These are phyloP conservation scores for Lagenorhynchus albirostris DNA, from an alignment of 2,113 vertebrate genomes.

Conservation along the genomic window DNA sequence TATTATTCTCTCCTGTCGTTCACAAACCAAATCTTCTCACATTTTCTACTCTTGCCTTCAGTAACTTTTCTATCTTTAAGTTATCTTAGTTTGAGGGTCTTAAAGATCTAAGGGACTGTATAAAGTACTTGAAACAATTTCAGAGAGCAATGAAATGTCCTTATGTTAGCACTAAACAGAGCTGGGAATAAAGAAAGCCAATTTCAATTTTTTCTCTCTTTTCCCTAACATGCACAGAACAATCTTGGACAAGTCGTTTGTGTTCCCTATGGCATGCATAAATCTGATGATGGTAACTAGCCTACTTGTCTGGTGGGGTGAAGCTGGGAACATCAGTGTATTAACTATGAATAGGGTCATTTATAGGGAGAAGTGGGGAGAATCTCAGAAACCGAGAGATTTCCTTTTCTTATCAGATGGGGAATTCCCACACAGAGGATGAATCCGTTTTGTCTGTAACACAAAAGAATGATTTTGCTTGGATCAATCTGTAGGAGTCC, in stretches of 20 bases:
- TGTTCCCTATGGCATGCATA: background rate
- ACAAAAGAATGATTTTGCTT: background rate
- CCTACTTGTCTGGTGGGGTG: background rate
- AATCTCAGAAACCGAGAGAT: background rate
- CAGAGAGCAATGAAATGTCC: background rate
- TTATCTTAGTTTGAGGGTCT: background rate
- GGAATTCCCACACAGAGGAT: background rate
- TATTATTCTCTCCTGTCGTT: background rate
- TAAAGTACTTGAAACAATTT: conserved; percentile 5
- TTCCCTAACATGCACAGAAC: background rate
- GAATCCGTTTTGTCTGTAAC: background rate
- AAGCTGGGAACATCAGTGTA: background rate
- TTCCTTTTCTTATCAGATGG: background rate
- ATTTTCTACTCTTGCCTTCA: background rate
- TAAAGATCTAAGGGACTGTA: background rate
- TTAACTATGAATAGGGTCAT: background rate
- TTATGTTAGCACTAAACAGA: background rate
- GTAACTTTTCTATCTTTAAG: background rate
- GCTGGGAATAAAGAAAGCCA: background rate
- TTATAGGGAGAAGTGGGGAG: background rate
- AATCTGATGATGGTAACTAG: background rate
- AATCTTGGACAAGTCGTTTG: background rate
- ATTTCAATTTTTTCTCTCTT: background rate
- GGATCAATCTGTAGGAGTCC: background rate
- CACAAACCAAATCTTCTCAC: background rate